Evolutionary conservation across 2,888 invertebrate species (phyloP).

Genomic region (Ophioninae sp.): DNA sequence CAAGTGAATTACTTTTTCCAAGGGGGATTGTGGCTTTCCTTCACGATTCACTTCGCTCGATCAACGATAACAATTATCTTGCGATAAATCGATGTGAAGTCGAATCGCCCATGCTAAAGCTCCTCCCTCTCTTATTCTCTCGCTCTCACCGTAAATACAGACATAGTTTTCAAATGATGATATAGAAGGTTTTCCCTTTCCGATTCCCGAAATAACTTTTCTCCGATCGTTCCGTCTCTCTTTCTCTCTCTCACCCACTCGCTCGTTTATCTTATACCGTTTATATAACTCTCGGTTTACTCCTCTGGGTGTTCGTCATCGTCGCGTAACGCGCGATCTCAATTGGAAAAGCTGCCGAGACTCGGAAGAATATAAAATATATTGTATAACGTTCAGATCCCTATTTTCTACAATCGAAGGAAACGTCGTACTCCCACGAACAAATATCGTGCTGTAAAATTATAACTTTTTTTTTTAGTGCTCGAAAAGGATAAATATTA

Average conservation of each 20-base stretch:
- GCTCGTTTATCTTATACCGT: slow-evolving; percentile 37
- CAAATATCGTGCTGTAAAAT: too few relatives aligned
- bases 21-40: background rate
- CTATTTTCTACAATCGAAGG: background rate
- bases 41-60: background rate
- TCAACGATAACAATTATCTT: background rate
- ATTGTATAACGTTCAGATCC: slow-evolving; percentile 34
- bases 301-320: slow-evolving; percentile 49
- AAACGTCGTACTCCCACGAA: background rate
- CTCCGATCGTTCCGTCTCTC: slow-evolving; percentile 40
- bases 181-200: slow-evolving; percentile 29
- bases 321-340: slow-evolving; percentile 52
- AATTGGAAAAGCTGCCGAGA: slow-evolving; percentile 28
- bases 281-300: slow-evolving; percentile 54
- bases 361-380: slow-evolving; percentile 40
- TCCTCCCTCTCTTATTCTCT: background rate
- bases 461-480: background rate
- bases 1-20: background rate
- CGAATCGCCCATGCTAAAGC: slow-evolving; percentile 5
- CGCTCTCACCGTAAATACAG: background rate
- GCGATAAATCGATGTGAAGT: background rate
- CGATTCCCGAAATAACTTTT: slow-evolving; percentile 59
- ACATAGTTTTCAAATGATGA: slow-evolving; percentile 12
- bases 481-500: background rate
- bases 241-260: slow-evolving; percentile 7